These are phyloP conservation scores for Phorcus lineatus DNA, from an alignment of 2,888 invertebrate genomes.

Conservation along the genomic window DNA sequence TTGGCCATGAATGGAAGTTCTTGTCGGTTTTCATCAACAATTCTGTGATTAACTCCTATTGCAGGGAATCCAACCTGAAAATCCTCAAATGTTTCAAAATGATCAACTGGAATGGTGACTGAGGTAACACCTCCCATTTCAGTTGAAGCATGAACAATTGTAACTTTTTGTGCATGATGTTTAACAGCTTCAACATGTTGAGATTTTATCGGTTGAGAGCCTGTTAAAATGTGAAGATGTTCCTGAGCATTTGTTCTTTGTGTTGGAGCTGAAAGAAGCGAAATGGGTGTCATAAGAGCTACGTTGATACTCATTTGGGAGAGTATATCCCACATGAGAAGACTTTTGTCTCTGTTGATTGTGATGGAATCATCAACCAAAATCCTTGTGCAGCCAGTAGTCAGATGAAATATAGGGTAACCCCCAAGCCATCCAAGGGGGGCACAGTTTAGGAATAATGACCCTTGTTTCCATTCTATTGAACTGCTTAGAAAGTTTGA, in stretches of 20 bases:
- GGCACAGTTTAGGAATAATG: slow-evolving; percentile 32
- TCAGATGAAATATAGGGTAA: slow-evolving; percentile 36
- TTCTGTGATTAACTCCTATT: neutral
- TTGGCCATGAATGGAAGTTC: neutral
- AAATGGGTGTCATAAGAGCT: neutral
- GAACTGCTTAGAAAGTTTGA: slow-evolving; percentile 27
- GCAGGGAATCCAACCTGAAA: neutral
- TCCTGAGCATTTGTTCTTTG: too few species aligned
- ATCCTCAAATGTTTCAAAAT: neutral
- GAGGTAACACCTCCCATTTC: neutral
- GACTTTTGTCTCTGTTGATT: neutral
- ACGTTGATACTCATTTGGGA: slow-evolving; percentile 31
- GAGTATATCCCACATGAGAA: slow-evolving; percentile 30
- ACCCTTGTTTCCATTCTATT: slow-evolving; percentile 18
- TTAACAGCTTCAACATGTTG: neutral
- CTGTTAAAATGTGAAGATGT: slow-evolving; percentile 17
- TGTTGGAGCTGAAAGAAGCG: too few species aligned
- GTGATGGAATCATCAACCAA: slow-evolving; percentile 35
- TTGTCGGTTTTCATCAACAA: neutral
- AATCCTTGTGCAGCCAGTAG: slow-evolving; percentile 33
- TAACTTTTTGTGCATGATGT: neutral
- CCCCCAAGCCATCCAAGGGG: slow-evolving; percentile 42
- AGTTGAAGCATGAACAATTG: neutral
- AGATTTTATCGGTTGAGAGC: neutral
- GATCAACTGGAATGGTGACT: neutral